Evolutionary conservation across 1,140 invertebrate species (phyloP), one percentile per base, ranked within the genome.

Genomic region (Drosophila pectinifera): DNA sequence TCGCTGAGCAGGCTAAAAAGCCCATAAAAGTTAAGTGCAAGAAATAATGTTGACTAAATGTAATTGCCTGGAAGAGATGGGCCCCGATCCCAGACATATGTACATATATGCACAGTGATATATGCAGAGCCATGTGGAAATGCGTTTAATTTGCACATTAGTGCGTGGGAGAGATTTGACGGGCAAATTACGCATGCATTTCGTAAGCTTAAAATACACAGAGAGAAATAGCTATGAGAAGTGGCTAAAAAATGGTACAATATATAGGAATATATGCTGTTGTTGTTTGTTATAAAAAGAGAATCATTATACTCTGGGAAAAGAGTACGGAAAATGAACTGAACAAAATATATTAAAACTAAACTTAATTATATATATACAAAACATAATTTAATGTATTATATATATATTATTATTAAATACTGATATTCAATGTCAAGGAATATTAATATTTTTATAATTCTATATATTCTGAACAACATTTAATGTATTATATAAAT

Each of bases 111-210:
- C 49, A 53, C 49, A 63, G 61, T 70, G 36, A 58, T 72, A 51
- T 62, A 73, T 73, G 67, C 39, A 76, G 28, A 55, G 34, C 36
- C 20, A 48, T 46, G 26, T 46, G 68, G 72, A 77, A 77, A 77
- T 39, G 59, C 73, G 54, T 72, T 58, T 80, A 75, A 84, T 85
- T 80, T 86, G 78, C 78, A 81, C 69, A 85, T 86, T 85, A 86
- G 73, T 81, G 81, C 74, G 76, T 74, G 58, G 57, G 72, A 74
- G 49, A 73, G 49, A 48, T 45, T 48, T 16, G 34, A 20, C 14
- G n/a, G 43, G 57, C 42, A 68, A 68, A 68, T 62, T 56, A 56
- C 26, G 36, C 18, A 14, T 10, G 5, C 36, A 43, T 74, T 74
- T 74, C 70, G 59, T 56, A 77, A 76, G 72, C 16, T 0, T 18